A percentile compares a stretch with the other conserved stretches of the same genome.
Conservation (phyloP, 2,888 invertebrate species). For the Athalia circularis region DNA sequence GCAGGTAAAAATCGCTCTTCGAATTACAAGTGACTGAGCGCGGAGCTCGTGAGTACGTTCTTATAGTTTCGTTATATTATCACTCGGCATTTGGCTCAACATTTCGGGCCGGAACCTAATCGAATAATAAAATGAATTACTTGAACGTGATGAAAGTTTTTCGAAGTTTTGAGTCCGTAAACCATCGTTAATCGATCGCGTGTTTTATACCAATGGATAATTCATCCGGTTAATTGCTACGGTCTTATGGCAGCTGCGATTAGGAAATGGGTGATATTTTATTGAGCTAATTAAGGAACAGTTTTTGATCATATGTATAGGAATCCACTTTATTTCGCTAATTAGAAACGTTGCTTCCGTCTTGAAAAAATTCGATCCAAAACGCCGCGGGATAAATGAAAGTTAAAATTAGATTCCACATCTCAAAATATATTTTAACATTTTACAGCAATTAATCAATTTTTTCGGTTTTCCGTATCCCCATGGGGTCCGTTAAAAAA, state of each 20-base stretch:
- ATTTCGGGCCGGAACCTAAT: no score
- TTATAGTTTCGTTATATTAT: no score
- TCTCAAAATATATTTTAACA: neutral
- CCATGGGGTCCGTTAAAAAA: neutral
- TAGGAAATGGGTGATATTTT: conserved; percentile 4
- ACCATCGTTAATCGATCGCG: conserved; percentile 11
- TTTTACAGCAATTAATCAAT: neutral
- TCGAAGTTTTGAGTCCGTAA: neutral
- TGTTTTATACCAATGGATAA: neutral
- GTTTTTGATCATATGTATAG: conserved; percentile 1
- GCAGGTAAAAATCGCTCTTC: conserved; percentile 17
- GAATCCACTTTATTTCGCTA: neutral
- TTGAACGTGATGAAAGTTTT: conserved; percentile 12
- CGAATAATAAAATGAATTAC: conserved; percentile 1
- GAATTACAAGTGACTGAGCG: neutral
- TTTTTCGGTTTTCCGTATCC: neutral
- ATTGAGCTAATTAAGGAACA: conserved; percentile 18
- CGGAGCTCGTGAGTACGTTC: no score
- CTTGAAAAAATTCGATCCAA: neutral
- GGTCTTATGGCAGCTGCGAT: neutral
- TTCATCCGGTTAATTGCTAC: conserved; percentile 23
- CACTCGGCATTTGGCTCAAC: no score
- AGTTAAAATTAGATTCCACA: conserved; percentile 8
- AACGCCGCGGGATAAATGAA: neutral
- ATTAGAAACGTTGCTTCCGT: conserved; percentile 8